Evolutionary conservation across 2,888 invertebrate genomes (phyloP).

Genomic region (Ennomos quercinarius): DNA sequence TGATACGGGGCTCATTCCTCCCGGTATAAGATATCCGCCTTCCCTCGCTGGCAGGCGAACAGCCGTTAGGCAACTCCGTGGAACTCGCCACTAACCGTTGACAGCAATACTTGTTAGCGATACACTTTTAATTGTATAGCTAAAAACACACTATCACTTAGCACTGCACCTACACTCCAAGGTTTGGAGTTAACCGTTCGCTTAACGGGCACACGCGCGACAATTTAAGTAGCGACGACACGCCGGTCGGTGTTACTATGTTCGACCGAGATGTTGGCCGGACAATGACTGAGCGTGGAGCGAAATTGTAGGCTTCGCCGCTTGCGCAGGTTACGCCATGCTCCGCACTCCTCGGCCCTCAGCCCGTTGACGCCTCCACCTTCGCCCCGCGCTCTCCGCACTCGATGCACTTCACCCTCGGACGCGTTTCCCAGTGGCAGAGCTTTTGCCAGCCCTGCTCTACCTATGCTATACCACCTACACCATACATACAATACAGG

Average conservation of each 20-base stretch:
- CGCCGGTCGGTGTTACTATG: constrained; percentile 65
- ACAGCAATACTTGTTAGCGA: constrained; percentile 78
- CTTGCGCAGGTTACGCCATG: constrained; percentile 64
- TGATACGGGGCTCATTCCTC: constrained; percentile 84
- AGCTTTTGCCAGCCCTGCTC: constrained; percentile 73
- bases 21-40: constrained; percentile 78
- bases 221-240: constrained; percentile 74
- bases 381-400: constrained; percentile 44
- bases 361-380: constrained; percentile 40
- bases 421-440: constrained; percentile 63
- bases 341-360: constrained; percentile 45
- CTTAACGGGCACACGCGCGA: constrained; percentile 75
- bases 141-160: constrained; percentile 82
- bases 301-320: constrained; percentile 68
- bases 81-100: constrained; percentile 70
- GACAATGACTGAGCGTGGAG: constrained; percentile 78
- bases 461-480: constrained; percentile 45
- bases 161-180: constrained; percentile 79
- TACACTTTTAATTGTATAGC: constrained; percentile 81
- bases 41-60: constrained; percentile 81
- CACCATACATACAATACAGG: no score
- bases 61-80: constrained; percentile 77
- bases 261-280: constrained; percentile 78
- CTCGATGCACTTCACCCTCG: constrained; percentile 59
- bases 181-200: constrained; percentile 72